These are phyloP conservation scores for Drosophila quinaria DNA, from an alignment of 2,888 invertebrate genomes.

Conservation along the genomic window DNA sequence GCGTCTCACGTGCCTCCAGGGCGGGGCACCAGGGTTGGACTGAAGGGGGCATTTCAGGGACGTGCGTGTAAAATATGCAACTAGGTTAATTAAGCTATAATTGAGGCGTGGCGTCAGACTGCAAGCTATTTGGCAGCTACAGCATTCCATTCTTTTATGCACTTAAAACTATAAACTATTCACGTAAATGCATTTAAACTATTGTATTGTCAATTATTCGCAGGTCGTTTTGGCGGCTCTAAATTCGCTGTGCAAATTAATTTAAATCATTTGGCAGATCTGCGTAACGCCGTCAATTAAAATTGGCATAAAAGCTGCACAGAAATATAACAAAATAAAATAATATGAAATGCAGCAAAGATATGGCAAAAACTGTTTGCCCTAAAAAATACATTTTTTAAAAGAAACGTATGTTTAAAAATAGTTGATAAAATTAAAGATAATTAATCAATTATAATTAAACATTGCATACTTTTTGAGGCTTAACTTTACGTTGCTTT, in stretches of 20 bases:
- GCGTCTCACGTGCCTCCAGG: constrained; percentile 58
- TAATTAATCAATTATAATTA: neutral
- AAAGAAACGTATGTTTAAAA: neutral
- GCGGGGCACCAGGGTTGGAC: neutral
- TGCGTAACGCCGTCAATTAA: constrained; percentile 56
- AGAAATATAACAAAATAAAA: constrained; percentile 20
- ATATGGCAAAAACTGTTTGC: neutral
- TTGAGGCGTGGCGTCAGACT: constrained; percentile 57
- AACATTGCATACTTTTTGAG: neutral
- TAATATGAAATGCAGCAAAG: neutral
- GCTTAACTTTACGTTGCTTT: neutral
- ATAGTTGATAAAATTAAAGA: neutral
- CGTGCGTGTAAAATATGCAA: constrained; percentile 75
- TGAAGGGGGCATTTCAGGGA: neutral
- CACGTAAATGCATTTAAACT: constrained; percentile 61
- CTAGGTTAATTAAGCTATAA: constrained; percentile 80
- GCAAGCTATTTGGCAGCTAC: constrained; percentile 10
- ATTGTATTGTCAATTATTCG: constrained; percentile 61
- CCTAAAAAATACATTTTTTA: neutral
- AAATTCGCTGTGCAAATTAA: constrained; percentile 68
- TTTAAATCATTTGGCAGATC: constrained; percentile 68
- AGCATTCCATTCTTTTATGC: constrained; percentile 13
- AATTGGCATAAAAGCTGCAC: constrained; percentile 52
- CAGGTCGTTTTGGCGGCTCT: constrained; percentile 52
- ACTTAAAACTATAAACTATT: constrained; percentile 9